Conservation (phyloP, 2,113 vertebrate genomes). For the Beaufortia kweichowensis region DNA sequence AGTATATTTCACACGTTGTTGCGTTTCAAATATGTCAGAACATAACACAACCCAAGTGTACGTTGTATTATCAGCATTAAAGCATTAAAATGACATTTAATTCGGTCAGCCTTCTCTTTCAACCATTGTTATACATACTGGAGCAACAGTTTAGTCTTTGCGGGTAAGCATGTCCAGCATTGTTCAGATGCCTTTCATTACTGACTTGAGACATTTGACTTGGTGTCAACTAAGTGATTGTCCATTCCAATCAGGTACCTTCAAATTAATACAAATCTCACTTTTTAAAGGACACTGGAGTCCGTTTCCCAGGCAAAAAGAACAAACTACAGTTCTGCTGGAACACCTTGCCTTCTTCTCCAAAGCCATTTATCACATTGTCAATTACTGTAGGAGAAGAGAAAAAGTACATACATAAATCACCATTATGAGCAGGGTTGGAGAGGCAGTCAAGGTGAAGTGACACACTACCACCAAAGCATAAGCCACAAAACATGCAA, state of each 20-base stretch:
- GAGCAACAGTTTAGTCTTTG: no score
- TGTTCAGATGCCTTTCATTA: neutral
- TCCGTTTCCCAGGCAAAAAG: constrained; percentile 12
- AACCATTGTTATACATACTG: no score
- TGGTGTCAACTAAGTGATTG: neutral
- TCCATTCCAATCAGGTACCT: constrained; percentile 15
- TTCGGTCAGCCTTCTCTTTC: no score
- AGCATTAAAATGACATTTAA: no score
- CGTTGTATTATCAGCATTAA: no score
- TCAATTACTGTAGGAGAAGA: constrained; percentile 41
- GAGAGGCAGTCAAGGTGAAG: constrained; percentile 23
- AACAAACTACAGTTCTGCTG: constrained; percentile 17
- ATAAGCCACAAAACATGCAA: constrained; percentile 10
- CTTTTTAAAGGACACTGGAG: constrained; percentile 23
- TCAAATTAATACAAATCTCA: constrained; percentile 16
- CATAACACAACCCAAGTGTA: no score
- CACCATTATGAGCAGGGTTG: constrained; percentile 30
- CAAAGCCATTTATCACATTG: constrained; percentile 46
- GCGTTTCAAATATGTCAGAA: no score
- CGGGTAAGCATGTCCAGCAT: no score
- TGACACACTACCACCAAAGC: constrained; percentile 16
- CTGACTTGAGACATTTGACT: neutral
- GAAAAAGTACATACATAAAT: constrained; percentile 46
- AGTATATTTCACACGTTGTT: no score
- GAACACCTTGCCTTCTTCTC: constrained; percentile 23